A percentile compares a stretch with the other conserved stretches of the same genome.
Conservation (phyloP, 2,113 vertebrate genomes). For the Paradisaea rubra region DNA sequence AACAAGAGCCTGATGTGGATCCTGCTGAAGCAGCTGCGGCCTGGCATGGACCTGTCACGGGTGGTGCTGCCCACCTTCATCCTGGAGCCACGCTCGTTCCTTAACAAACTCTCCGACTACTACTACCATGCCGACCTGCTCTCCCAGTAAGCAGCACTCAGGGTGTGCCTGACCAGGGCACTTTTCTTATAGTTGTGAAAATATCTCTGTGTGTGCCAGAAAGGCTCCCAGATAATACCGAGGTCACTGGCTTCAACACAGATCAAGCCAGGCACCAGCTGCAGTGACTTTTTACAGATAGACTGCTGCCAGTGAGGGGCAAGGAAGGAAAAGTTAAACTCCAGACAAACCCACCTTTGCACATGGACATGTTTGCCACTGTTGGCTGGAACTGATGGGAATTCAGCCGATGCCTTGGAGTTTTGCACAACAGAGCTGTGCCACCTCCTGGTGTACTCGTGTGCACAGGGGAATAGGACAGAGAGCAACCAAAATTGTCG, state of each 20-base stretch:
- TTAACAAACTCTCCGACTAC: conserved; percentile 92
- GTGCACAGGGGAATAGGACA: not conserved
- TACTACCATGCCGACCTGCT: conserved; percentile 92
- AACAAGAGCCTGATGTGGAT: conserved; percentile 89
- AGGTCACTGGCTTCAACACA: not conserved
- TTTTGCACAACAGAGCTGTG: not conserved
- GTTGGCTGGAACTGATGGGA: not conserved
- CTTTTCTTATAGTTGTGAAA: not conserved
- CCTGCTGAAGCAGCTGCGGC: conserved; percentile 87
- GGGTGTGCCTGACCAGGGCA: not conserved
- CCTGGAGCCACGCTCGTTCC: conserved; percentile 92
- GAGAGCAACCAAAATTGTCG: not conserved
- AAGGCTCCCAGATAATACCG: not conserved
- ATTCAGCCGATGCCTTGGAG: not conserved
- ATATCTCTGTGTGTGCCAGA: not conserved
- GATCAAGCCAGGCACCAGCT: not conserved
- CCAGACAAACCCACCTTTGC: not conserved
- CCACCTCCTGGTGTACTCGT: not conserved
- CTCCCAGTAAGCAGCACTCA: conserved; percentile 77
- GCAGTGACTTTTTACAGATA: not conserved
- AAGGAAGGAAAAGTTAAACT: not conserved
- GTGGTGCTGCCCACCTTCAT: conserved; percentile 93
- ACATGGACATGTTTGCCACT: accelerated
- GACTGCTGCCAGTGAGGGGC: not conserved
- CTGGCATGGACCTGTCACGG: conserved; percentile 92